Percentiles rank a stretch among this genome's conserved stretches.
Conservation (phyloP, 2,888 invertebrate species). For the Temnothorax ravouxi region DNA sequence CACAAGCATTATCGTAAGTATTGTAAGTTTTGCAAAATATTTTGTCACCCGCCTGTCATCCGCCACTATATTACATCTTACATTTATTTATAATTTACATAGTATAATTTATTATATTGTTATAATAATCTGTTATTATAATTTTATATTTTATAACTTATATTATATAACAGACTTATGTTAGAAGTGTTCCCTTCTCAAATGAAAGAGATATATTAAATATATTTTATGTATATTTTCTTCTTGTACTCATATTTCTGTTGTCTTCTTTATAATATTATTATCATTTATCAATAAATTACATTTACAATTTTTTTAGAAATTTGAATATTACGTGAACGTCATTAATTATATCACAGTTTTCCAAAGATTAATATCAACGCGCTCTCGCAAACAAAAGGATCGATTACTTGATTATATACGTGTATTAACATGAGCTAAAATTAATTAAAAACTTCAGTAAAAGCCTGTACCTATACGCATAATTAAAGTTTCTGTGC, state of each 20-base stretch:
- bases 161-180: not conserved
- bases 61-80: not conserved
- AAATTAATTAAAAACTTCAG: slow-evolving; percentile 43
- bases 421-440: slow-evolving; percentile 14
- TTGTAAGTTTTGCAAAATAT: not conserved
- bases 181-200: not conserved
- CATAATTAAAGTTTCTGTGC: not conserved
- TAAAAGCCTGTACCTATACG: not conserved
- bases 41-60: not conserved
- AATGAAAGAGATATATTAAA: not conserved
- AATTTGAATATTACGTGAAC: not conserved
- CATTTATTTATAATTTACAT: not conserved
- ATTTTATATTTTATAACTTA: not conserved
- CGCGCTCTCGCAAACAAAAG: not conserved
- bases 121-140: not conserved
- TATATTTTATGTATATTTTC: not conserved
- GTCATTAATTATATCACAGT: not conserved
- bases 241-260: not conserved
- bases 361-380: slow-evolving; percentile 1
- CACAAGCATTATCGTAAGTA: slow-evolving; percentile 84
- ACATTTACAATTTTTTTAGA: too few relatives aligned
- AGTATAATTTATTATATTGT: not conserved
- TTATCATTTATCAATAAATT: not conserved
- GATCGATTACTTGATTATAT: slow-evolving; percentile 11
- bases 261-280: not conserved